A percentile compares a stretch with the other conserved stretches of the same genome.
phyloP scores from a whole-genome alignment of 2,888 invertebrate species.

The Sericinus montela region DNA sequence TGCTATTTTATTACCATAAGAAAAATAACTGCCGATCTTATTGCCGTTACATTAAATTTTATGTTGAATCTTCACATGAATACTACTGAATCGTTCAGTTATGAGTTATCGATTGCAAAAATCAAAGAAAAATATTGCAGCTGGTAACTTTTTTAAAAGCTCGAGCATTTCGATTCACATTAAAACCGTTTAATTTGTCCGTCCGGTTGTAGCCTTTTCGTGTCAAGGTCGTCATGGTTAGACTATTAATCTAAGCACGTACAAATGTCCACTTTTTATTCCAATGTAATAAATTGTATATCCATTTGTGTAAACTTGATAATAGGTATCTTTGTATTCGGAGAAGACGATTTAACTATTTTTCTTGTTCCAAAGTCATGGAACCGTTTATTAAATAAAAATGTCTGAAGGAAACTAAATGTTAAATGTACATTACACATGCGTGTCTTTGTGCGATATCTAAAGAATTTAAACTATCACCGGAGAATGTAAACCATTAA shows the following conservation, averaged over 20 bases:
- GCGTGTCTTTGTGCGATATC: no score
- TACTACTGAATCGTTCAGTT: background rate
- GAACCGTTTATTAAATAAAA: no score
- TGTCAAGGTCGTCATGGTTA: conserved; percentile 16
- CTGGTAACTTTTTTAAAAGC: background rate
- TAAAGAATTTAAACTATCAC: no score
- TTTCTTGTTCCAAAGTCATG: no score
- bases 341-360: background rate
- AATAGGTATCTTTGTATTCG: background rate
- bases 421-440: no score
- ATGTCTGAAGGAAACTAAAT: no score
- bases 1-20: no score
- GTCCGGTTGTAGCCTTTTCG: conserved; percentile 12
- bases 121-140: conserved; percentile 7
- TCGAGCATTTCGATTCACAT: conserved; percentile 11
- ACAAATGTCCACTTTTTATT: conserved; percentile 4
- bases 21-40: background rate
- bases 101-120: background rate
- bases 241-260: conserved; percentile 5
- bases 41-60: background rate
- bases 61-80: conserved; percentile 11
- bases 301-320: background rate
- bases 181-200: conserved; percentile 10
- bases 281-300: background rate
- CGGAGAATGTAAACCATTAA: no score